Evolutionary conservation across 2,888 invertebrate genomes (phyloP), one percentile per base, ranked within the genome.

Genomic region (Bhutanitis thaidina): DNA sequence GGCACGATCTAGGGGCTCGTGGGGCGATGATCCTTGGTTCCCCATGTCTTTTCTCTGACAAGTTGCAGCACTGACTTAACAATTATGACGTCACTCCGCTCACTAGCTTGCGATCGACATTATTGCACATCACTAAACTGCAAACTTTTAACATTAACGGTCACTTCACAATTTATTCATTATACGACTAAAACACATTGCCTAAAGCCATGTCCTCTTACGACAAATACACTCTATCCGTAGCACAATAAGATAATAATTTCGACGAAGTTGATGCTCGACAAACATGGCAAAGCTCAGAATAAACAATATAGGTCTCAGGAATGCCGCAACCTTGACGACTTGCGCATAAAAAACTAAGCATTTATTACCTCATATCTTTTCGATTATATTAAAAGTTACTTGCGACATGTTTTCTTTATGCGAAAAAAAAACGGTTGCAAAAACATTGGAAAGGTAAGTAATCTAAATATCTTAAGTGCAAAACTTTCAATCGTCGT

Each of bases 21-120:
- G 95, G 62, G 93, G 92, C 72, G 95, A 94, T 64, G 95, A 95
- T 72, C 95, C 94, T 84, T 95, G 94, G 81, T 95, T 95, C 72
- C 95, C 95, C 95, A 95, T 95, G 65, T 60, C 81, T 56, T 46
- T 20, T 20, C 20, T 20, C 5, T 20, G 47, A 45, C 49, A 37
- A 27, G 20, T 41, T 16, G 30, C 35, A 43, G 7, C 20, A 32
- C 16, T 29, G 39, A 35, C 30, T 36, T 34, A 20, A 5, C 3
- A 20, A 39, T 12, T 41, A 32, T 46, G 30, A 40, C 40, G 45
- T 46, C 45, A 39, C 25, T 27, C 13, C 7, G 9, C 27, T 14
- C 43, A 53, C 57, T 56, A 58, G 51, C 54, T 52, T 51, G 56
- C 57, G 58, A 53, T 52, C 43, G 35, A 52, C 45, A 45, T 44